phyloP scores from a whole-genome alignment of 2,113 vertebrate species.

The Pagrus major region DNA sequence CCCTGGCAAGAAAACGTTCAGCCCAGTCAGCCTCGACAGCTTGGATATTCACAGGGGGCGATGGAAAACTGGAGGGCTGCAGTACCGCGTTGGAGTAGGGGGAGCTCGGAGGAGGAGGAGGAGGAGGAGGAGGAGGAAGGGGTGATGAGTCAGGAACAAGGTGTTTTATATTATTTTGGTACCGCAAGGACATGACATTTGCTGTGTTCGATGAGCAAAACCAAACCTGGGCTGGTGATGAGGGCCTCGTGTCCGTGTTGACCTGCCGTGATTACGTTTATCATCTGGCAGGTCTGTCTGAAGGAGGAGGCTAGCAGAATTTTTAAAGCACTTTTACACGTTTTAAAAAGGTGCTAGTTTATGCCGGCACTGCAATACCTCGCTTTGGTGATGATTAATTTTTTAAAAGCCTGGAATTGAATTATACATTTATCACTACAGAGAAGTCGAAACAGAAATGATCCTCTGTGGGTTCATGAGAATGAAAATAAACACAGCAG shows the following conservation, averaged over 20 bases:
- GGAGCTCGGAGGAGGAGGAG: slow-evolving; percentile 43
- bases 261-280: slow-evolving; percentile 41
- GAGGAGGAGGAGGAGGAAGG: too few species aligned
- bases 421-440: slow-evolving; percentile 38
- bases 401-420: slow-evolving; percentile 36
- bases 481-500: not conserved
- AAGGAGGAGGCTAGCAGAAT: slow-evolving; percentile 15
- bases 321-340: slow-evolving; percentile 30
- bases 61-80: slow-evolving; percentile 77
- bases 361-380: slow-evolving; percentile 4
- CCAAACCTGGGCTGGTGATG: slow-evolving; percentile 16
- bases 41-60: slow-evolving; percentile 84
- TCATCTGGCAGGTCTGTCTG: slow-evolving; percentile 38
- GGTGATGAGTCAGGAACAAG: slow-evolving; percentile 67
- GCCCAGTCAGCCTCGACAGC: slow-evolving; percentile 84
- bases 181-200: slow-evolving; percentile 67
- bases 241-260: slow-evolving; percentile 13
- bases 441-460: slow-evolving; percentile 22
- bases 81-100: slow-evolving; percentile 53
- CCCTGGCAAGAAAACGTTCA: slow-evolving; percentile 80
- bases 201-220: slow-evolving; percentile 37
- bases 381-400: slow-evolving; percentile 31
- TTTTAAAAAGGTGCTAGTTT: slow-evolving; percentile 21
- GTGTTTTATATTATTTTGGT: slow-evolving; percentile 72
- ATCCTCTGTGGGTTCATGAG: not conserved